These are phyloP conservation scores for Phoebastria nigripes DNA, from an alignment of 2,797 vertebrate genomes.

Conservation along the genomic window DNA sequence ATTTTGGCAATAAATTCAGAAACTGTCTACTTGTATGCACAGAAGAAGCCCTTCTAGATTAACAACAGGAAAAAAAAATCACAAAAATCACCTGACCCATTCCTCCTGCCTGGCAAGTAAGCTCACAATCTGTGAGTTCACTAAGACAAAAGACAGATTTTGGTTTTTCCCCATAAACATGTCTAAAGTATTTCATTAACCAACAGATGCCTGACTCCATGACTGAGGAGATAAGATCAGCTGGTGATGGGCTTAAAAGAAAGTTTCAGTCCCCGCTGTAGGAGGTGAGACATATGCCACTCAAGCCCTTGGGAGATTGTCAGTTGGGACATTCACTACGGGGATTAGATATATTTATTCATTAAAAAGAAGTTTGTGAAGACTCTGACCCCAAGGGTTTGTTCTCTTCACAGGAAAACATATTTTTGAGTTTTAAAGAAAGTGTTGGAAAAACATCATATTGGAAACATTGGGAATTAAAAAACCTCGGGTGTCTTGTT, in stretches of 20 bases:
- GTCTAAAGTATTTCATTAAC: not conserved
- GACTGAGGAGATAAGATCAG: not conserved
- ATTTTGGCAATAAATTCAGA: not conserved
- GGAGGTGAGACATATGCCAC: not conserved
- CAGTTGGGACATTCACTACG: not conserved
- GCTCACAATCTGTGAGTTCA: not conserved
- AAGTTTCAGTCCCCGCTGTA: not conserved
- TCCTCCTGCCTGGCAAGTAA: not conserved
- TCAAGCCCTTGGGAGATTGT: not conserved
- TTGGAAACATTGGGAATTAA: not conserved
- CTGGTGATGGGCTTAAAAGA: not conserved
- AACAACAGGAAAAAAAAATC: not conserved
- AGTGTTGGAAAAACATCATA: not conserved
- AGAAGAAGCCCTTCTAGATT: not conserved
- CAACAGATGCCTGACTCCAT: not conserved
- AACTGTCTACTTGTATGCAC: not conserved
- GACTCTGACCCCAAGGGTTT: not conserved
- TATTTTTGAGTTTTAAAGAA: not conserved
- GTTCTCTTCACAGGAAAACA: not conserved
- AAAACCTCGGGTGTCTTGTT: not conserved
- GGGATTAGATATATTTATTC: not conserved
- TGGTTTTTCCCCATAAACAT: rapidly evolving
- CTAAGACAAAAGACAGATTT: not conserved
- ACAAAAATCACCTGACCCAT: not conserved
- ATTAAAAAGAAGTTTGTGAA: not conserved